Evolutionary conservation across 2,888 invertebrate genomes (phyloP).

Genomic region (Slavum lentiscoides): DNA sequence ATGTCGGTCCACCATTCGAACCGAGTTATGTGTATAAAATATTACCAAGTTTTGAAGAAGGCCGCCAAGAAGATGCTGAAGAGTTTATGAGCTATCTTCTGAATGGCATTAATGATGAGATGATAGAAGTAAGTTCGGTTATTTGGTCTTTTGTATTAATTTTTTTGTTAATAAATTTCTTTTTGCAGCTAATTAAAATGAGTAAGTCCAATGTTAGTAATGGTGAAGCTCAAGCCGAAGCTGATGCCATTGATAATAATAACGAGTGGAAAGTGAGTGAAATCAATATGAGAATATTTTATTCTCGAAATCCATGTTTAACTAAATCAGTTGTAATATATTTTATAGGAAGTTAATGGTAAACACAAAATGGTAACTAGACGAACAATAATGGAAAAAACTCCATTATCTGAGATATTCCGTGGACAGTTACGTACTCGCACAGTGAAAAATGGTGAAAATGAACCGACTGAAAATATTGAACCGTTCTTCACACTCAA

Average conservation of each 20-base stretch:
- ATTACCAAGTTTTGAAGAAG: conserved; percentile 77
- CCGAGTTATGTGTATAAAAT: conserved; percentile 85
- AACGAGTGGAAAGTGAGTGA: conserved; percentile 47
- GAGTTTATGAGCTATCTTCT: conserved; percentile 92
- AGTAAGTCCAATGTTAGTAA: conserved; percentile 36
- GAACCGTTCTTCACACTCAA: conserved; percentile 96
- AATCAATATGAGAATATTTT: neutral
- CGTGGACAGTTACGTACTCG: conserved; percentile 87
- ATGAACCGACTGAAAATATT: conserved; percentile 82
- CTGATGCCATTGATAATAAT: conserved; percentile 33
- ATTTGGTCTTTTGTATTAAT: neutral
- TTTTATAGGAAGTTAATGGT: conserved; percentile 71
- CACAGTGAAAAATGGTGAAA: conserved; percentile 69
- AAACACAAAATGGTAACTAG: conserved; percentile 87
- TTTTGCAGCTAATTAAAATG: conserved; percentile 44
- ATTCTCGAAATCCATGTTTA: neutral
- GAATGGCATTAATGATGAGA: conserved; percentile 94
- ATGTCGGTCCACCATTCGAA: conserved; percentile 78
- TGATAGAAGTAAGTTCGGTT: conserved; percentile 69
- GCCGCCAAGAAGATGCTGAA: conserved; percentile 95
- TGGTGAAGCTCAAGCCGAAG: conserved; percentile 23
- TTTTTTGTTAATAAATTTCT: neutral
- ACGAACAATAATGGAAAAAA: conserved; percentile 77
- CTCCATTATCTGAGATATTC: conserved; percentile 91
- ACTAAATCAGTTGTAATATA: neutral